phyloP scores from a whole-genome alignment of 2,113 vertebrate species.

The Sigmodon hispidus region DNA sequence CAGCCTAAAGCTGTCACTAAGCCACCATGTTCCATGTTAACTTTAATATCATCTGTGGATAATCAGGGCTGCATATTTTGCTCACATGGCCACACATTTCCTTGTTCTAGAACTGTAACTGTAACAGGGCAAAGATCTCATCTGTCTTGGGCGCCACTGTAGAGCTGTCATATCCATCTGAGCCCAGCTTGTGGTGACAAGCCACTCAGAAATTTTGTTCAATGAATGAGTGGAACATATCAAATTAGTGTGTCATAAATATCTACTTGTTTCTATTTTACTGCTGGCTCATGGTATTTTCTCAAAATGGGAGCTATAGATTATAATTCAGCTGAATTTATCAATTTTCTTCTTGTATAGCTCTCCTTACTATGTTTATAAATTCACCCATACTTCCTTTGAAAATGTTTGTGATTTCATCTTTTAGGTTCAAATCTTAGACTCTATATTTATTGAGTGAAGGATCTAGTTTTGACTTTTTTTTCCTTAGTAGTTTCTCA shows the following conservation, averaged over 20 bases:
- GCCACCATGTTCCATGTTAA: background rate
- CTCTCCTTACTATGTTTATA: background rate
- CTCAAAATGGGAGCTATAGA: background rate
- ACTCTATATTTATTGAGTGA: background rate
- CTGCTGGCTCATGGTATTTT: background rate
- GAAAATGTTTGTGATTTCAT: background rate
- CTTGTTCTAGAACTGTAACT: background rate
- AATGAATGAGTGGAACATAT: background rate
- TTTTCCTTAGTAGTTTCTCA: background rate
- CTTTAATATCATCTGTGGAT: background rate
- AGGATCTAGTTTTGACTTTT: background rate
- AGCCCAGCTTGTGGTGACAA: background rate
- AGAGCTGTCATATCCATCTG: background rate
- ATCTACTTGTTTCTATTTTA: background rate
- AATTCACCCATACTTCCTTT: background rate
- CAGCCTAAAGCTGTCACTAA: background rate
- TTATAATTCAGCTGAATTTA: conserved; percentile 12
- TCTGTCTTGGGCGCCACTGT: background rate
- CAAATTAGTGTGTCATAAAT: background rate
- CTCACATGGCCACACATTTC: background rate
- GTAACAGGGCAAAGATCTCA: background rate
- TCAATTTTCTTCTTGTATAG: background rate
- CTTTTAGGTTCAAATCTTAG: background rate
- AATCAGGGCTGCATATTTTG: background rate
- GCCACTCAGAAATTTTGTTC: background rate